These are phyloP conservation scores for Tricholaema leucomelas DNA, from an alignment of 2,113 vertebrate genomes.

Conservation along the genomic window DNA sequence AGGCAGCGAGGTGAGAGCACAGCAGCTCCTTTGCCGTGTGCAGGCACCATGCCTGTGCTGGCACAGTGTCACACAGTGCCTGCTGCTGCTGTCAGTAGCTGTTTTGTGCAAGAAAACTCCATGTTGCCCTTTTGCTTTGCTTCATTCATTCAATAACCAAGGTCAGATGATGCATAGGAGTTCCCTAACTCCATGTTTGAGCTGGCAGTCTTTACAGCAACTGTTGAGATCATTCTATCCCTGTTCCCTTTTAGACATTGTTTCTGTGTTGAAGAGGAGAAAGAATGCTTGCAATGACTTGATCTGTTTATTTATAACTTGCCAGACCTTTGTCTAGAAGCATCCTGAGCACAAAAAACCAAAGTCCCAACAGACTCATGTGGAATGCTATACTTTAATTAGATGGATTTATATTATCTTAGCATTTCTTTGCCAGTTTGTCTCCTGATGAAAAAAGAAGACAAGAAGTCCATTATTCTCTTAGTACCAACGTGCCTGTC, in stretches of 20 bases:
- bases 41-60: background rate
- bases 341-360: background rate
- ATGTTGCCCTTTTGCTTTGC: background rate
- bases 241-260: background rate
- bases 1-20: background rate
- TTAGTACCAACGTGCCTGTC: background rate
- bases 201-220: background rate
- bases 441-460: background rate
- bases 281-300: background rate
- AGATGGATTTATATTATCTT: background rate
- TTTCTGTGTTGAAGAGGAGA: background rate
- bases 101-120: background rate
- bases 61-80: background rate
- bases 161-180: slow-evolving; percentile 8
- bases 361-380: background rate
- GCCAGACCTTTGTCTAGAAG: slow-evolving; percentile 9
- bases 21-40: background rate
- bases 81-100: background rate
- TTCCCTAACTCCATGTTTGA: background rate
- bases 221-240: background rate
- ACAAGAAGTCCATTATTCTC: background rate
- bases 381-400: background rate
- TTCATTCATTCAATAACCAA: background rate
- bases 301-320: slow-evolving; percentile 43
- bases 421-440: background rate